A percentile compares a stretch with the other conserved stretches of the same genome.
phyloP scores from a whole-genome alignment of 2,797 vertebrate genomes.

The Buphagus erythrorhynchus region DNA sequence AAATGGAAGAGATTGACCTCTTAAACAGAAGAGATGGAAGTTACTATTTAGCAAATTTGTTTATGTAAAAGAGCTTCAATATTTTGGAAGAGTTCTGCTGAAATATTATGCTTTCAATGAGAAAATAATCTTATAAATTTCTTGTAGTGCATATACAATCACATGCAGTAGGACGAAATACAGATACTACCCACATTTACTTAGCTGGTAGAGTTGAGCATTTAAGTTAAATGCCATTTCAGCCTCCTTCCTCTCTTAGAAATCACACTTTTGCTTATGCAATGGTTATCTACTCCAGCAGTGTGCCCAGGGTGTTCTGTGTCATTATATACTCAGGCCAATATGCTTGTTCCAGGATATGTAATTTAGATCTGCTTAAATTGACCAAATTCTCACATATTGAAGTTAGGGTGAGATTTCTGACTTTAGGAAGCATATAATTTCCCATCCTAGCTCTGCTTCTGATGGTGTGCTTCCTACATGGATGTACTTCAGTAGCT shows the following conservation, averaged over 20 bases:
- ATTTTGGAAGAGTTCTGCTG: background rate
- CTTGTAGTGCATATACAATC: background rate
- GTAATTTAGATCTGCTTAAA: background rate
- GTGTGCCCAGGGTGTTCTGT: background rate
- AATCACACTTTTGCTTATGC: background rate
- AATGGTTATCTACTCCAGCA: background rate
- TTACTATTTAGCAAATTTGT: background rate
- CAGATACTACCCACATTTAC: background rate
- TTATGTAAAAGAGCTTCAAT: accelerated
- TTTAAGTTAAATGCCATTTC: background rate
- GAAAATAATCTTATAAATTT: background rate
- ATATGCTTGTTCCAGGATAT: background rate
- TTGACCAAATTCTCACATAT: background rate
- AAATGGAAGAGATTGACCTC: background rate
- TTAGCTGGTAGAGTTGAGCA: background rate
- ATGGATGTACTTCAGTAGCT: background rate
- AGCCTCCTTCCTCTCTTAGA: background rate
- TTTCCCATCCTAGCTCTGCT: background rate
- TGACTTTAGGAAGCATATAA: background rate
- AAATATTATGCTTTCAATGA: background rate
- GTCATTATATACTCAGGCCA: background rate
- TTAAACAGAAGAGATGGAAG: background rate
- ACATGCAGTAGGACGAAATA: background rate
- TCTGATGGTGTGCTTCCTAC: background rate
- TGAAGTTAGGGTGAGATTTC: background rate